Base-by-base conservation (phyloP, 2,888 invertebrate species). In the Dusona sp. region DNA sequence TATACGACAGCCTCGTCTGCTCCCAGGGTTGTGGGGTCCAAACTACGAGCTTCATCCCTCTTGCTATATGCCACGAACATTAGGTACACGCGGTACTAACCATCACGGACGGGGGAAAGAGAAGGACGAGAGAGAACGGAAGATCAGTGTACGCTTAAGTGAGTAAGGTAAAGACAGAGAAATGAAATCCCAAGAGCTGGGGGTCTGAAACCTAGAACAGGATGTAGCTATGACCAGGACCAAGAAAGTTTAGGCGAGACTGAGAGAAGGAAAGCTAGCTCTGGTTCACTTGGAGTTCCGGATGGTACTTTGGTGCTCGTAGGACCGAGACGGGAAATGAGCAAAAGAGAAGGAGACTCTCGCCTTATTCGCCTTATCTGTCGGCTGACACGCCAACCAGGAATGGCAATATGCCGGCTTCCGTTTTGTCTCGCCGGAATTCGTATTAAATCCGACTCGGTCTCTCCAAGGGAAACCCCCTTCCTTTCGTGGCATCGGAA, bases 391-490 rank as follows among this genome's bases (percentile, higher is more conserved):
- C 87, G 87, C 88, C 89, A 88, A 87, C 84, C 87, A 82, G 86
- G 88, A 89, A 89, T 88, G 88, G 88, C 89, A 89, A 89, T 89
- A 88, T 88, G 88, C 86, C 83, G 85, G 84, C 79, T 88, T 88
- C 87, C 88, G 87, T 88, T 88, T 88, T 88, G 88, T 88, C 88
- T 89, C 87, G 81, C 57, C 84, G 89, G 89, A 88, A 89, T 89
- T 88, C 85, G 88, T 86, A 89, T 89, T 89, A 89, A 89, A 89
- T 88, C 88, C 86, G 84, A 85, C 84, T 88, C 82, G 87, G 83
- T 79, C 83, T 83, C 85, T 79, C 85, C 72, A 65, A 84, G 65
- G 87, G 48, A 70, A 70, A 51, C 51, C 70, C 77, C 72, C 77
- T 51, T 57, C 79, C 67, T 74, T 65, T 51, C 64, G 77, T 72